phyloP scores from a whole-genome alignment of 1,140 invertebrate genomes.

The Acromyrmex echinatior region DNA sequence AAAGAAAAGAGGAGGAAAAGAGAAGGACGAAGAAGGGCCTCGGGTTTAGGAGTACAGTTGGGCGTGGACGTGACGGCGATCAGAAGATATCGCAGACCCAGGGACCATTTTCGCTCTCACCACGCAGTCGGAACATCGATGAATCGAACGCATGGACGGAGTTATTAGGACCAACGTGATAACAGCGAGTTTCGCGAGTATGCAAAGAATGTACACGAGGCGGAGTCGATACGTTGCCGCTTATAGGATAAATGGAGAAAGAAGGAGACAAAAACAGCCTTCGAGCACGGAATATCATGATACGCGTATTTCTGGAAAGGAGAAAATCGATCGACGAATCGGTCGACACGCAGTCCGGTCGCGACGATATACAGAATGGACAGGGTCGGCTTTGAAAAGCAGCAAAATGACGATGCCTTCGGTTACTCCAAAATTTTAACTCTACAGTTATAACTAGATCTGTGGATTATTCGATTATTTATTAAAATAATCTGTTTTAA shows the following conservation, averaged over 20 bases:
- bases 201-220: conserved; percentile 19
- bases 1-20: background rate
- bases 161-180: conserved; percentile 54
- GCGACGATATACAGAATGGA: conserved; percentile 17
- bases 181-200: conserved; percentile 44
- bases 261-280: background rate
- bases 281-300: conserved; percentile 39
- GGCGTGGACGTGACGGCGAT: conserved; percentile 63
- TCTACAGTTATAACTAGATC: background rate
- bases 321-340: conserved; percentile 52
- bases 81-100: conserved; percentile 52
- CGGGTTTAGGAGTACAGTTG: conserved; percentile 60
- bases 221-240: background rate
- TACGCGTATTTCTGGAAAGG: conserved; percentile 45
- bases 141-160: conserved; percentile 42
- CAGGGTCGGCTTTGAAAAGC: conserved; percentile 31
- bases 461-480: background rate
- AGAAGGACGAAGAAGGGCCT: conserved; percentile 20
- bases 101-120: conserved; percentile 39
- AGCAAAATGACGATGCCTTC: background rate
- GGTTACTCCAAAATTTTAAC: background rate
- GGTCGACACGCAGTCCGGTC: conserved; percentile 20
- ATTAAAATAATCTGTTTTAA: background rate
- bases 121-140: conserved; percentile 2
- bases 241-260: background rate